Base-by-base conservation (phyloP, 1,140 invertebrate species). In the Drosophila virilis region DNA sequence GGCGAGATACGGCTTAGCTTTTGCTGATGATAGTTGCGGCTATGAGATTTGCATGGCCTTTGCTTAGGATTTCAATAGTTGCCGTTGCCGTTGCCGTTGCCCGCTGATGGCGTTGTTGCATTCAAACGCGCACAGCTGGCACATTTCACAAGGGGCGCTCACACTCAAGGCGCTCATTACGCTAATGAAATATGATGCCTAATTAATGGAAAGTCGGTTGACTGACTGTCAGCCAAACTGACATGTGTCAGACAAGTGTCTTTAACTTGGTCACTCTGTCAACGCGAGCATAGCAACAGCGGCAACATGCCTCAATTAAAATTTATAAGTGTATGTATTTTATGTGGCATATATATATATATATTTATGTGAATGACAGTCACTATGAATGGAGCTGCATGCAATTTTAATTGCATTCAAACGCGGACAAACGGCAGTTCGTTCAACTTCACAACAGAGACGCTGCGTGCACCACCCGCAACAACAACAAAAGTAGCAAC, bases 251-350 rank as follows among this genome's bases (percentile, higher is more conserved):
- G 77, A 62, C 83, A 84, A 77, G 65, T 89, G 73, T 72, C 84
- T 89, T 89, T 90, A 89, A 89, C 77, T 89, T 89, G 84, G 84
- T 89, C 84, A 89, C 80, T 88, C 85, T 89, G 84, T 89, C 84
- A 88, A 48, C 70, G 77, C 58, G 6, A 15, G 62, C 37, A 15
- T 58, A 37, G n/a, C 42, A 62, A 32, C 17, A 13, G 48, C 17
- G 51, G 58, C 55, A 57, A 70, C 69, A 71, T 83, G 80, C 76
- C 74, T 86, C 84, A 88, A 88, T 88, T 89, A 88, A 89, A 88
- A 84, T 78, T 55, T 65, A 72, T 69, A 74, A 68, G 48, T 60
- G 40, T 28, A 60, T 51, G 13, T 33, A 40, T 38, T 6, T 9
- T 7, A 8, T 12, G 17, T 22, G 9, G 13, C 22, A 17, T 55